Conservation (phyloP, 1,140 invertebrate species). For the Nixonia krombeini region DNA sequence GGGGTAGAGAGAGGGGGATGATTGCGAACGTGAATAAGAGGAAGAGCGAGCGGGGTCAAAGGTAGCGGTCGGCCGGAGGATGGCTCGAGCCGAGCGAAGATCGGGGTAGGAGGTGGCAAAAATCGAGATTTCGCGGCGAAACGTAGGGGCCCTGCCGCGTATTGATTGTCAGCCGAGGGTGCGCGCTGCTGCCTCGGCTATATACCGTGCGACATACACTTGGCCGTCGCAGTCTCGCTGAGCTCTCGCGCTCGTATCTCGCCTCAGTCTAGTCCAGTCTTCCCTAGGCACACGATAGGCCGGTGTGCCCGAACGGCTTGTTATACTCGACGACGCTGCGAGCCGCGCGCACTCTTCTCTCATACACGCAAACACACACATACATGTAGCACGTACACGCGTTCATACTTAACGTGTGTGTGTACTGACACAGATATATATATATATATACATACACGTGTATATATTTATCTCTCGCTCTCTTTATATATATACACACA, state of each 20-base stretch:
- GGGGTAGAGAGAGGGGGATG: too few species aligned
- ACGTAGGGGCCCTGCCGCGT: constrained; percentile 61
- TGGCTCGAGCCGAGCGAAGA: constrained; percentile 11
- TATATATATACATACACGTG: constrained; percentile 4
- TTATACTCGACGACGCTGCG: constrained; percentile 31
- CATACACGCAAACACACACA: constrained; percentile 15
- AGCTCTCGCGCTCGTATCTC: constrained; percentile 45
- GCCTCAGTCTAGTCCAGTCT: constrained; percentile 61
- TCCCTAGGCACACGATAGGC: constrained; percentile 66
- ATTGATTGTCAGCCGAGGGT: constrained; percentile 67
- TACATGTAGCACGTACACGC: constrained; percentile 1
- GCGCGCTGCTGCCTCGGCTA: constrained; percentile 56
- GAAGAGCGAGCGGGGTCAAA: constrained; percentile 3
- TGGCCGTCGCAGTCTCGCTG: constrained; percentile 37
- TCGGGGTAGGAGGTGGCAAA: constrained; percentile 40
- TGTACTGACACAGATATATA: too few species aligned
- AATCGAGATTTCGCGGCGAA: constrained; percentile 64
- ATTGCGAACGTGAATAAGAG: too few species aligned
- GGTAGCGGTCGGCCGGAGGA: constrained; percentile 20
- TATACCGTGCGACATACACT: constrained; percentile 42
- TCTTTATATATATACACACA: neutral
- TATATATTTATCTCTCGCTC: too few species aligned
- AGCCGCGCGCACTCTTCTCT: constrained; percentile 33
- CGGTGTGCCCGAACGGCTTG: too few species aligned
- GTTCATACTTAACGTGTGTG: too few species aligned